phyloP scores from a whole-genome alignment of 2,797 vertebrate genomes.

The Novumbra hubbsi region DNA sequence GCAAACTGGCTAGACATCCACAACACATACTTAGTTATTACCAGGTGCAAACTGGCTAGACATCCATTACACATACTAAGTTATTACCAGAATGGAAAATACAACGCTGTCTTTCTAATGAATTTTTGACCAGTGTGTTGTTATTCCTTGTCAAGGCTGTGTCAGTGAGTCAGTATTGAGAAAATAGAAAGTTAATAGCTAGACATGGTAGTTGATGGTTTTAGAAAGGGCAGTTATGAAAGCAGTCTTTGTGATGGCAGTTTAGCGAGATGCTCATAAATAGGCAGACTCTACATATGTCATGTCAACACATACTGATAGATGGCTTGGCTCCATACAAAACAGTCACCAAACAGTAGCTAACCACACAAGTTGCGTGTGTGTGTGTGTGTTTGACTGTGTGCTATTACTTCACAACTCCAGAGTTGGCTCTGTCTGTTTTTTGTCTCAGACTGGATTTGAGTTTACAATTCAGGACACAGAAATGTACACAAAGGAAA shows the following conservation, averaged over 20 bases:
- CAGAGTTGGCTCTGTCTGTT: constrained; percentile 1
- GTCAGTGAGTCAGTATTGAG: background rate
- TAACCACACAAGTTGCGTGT: background rate
- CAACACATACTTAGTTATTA: background rate
- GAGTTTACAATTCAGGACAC: constrained; percentile 13
- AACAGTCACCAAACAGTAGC: constrained; percentile 3
- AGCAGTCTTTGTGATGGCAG: background rate
- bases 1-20: background rate
- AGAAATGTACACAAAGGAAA: background rate
- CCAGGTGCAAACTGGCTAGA: background rate
- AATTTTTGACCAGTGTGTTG: background rate
- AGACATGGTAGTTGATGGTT: background rate
- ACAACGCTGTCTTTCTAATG: background rate
- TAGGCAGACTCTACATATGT: background rate
- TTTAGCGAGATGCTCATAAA: background rate
- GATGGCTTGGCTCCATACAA: background rate
- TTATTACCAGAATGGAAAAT: background rate
- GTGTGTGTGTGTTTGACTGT: background rate
- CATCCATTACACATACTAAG: background rate
- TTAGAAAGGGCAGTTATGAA: background rate
- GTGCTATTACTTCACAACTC: background rate
- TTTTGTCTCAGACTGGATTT: constrained; percentile 19
- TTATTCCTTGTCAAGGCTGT: background rate
- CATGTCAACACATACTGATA: background rate
- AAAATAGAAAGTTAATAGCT: background rate